phyloP scores from a whole-genome alignment of 2,888 invertebrate species.

The Malthinus seriepunctatus region DNA sequence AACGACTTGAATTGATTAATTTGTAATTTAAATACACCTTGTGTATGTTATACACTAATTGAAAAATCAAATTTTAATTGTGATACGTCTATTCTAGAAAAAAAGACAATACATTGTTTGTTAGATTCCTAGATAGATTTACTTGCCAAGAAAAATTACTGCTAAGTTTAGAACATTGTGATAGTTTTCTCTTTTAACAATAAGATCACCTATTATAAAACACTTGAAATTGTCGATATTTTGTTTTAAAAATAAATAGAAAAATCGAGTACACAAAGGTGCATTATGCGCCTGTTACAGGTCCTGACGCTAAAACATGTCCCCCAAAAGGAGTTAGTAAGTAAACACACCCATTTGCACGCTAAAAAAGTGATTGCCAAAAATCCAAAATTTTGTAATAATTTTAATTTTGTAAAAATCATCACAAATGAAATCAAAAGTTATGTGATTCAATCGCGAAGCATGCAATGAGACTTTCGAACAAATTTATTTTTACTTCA shows the following conservation, averaged over 20 bases:
- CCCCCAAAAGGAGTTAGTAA: conserved; percentile 63
- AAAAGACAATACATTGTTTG: neutral
- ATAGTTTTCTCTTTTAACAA: neutral
- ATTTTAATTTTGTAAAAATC: too few relatives aligned
- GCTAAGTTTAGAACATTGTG: conserved; percentile 14
- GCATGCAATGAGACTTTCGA: neutral
- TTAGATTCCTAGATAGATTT: conserved; percentile 11
- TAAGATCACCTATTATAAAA: neutral
- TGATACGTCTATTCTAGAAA: neutral
- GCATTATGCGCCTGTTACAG: conserved; percentile 47
- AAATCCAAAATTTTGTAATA: neutral
- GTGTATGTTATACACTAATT: neutral
- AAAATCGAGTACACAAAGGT: conserved; percentile 15
- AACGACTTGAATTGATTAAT: too few relatives aligned
- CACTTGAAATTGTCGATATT: too few relatives aligned
- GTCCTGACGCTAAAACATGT: conserved; percentile 64
- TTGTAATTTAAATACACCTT: conserved; percentile 1
- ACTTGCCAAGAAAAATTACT: conserved; percentile 22
- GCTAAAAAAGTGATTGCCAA: conserved; percentile 13
- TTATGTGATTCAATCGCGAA: conserved; percentile 28
- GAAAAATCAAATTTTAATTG: too few relatives aligned
- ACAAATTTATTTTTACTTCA: conserved; percentile 11
- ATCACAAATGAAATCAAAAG: conserved; percentile 26
- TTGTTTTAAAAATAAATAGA: neutral
- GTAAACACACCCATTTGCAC: conserved; percentile 46